These are phyloP conservation scores for Eurois occulta DNA, from an alignment of 2,888 invertebrate species.

Conservation along the genomic window DNA sequence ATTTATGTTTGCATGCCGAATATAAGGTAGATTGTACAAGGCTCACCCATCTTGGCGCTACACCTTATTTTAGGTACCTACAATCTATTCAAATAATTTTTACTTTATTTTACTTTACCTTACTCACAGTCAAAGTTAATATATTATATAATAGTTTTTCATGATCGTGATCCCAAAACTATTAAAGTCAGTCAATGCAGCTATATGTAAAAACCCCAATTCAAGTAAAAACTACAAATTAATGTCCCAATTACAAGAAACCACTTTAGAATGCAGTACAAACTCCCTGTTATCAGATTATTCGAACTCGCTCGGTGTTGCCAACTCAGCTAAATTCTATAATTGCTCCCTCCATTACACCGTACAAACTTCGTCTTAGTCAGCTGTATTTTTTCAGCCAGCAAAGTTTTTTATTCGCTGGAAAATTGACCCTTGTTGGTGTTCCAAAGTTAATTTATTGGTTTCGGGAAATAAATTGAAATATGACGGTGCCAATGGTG, in stretches of 20 bases:
- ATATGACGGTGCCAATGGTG: constrained; percentile 15
- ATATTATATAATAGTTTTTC: too few relatives aligned
- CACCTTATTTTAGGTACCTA: too few relatives aligned
- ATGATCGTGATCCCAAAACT: not conserved
- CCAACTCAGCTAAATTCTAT: constrained; percentile 71
- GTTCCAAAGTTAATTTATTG: constrained; percentile 43
- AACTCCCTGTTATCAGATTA: constrained; percentile 58
- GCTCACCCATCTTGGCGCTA: too few relatives aligned
- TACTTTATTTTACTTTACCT: too few relatives aligned
- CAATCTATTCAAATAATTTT: too few relatives aligned
- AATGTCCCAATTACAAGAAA: constrained; percentile 36
- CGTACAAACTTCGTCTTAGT: constrained; percentile 60
- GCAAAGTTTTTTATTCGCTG: constrained; percentile 50
- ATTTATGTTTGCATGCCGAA: too few relatives aligned
- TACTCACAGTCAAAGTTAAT: too few relatives aligned
- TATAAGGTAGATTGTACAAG: too few relatives aligned
- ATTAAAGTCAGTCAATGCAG: not conserved
- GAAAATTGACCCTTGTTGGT: constrained; percentile 37
- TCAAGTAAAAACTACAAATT: too few relatives aligned
- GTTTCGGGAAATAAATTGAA: constrained; percentile 25
- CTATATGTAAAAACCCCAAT: too few relatives aligned
- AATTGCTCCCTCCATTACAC: constrained; percentile 75
- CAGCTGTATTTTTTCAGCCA: constrained; percentile 57
- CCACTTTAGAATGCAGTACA: constrained; percentile 47
- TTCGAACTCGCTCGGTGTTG: constrained; percentile 30